Percentiles rank a stretch among this genome's conserved stretches.
These are phyloP conservation scores for Pungitius pungitius DNA, from an alignment of 2,113 vertebrate species.

Conservation along the genomic window DNA sequence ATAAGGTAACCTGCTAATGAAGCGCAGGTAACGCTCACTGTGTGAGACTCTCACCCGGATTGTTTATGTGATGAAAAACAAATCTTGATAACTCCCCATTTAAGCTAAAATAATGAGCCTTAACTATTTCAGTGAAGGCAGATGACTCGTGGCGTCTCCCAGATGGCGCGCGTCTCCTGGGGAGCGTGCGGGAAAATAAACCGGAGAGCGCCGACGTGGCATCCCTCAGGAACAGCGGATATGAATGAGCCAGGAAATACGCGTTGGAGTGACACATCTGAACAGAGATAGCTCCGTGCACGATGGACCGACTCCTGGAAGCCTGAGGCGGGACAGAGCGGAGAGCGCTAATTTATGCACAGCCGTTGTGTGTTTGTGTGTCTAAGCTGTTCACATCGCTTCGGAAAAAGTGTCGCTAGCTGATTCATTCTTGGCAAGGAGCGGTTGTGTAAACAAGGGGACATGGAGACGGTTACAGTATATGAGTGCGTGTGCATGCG, in stretches of 20 bases:
- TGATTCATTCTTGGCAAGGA: conserved; percentile 1
- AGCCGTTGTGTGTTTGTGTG: background rate
- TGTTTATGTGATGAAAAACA: background rate
- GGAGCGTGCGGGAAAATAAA: conserved; percentile 41
- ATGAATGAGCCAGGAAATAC: conserved; percentile 50
- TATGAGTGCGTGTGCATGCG: background rate
- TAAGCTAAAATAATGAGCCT: conserved; percentile 21
- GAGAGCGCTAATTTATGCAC: conserved; percentile 50
- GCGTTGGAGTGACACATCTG: conserved; percentile 32
- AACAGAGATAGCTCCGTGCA: conserved; percentile 34
- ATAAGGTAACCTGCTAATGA: background rate
- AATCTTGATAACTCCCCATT: background rate
- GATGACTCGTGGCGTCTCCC: conserved; percentile 49
- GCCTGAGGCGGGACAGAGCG: conserved; percentile 31
- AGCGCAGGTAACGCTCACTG: background rate
- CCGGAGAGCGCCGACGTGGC: conserved; percentile 33
- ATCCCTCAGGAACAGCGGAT: conserved; percentile 42
- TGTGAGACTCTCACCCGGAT: background rate
- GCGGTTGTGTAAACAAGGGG: conserved; percentile 18
- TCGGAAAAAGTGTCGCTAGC: conserved; percentile 14
- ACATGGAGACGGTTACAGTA: conserved; percentile 6
- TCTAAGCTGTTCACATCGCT: conserved; percentile 2
- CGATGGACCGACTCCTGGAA: conserved; percentile 25
- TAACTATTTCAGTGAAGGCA: conserved; percentile 40
- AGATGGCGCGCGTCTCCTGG: conserved; percentile 28